Percentiles rank a stretch among this genome's conserved stretches.
These are phyloP conservation scores for Drosophila punjabiensis DNA, from an alignment of 1,140 invertebrate species.

Conservation along the genomic window DNA sequence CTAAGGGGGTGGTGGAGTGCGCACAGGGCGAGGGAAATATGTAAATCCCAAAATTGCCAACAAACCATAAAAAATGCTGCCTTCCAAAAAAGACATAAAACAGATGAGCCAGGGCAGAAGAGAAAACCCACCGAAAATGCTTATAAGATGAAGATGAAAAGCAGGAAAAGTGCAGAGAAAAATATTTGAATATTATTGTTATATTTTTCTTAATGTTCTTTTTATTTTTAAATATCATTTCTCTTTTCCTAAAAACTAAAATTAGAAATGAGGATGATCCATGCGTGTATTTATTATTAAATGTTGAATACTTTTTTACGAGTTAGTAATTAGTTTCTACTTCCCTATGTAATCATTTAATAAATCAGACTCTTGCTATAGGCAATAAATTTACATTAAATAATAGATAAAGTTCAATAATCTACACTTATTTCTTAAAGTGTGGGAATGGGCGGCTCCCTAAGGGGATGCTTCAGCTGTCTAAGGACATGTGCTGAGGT, in stretches of 20 bases:
- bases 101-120: slow-evolving; percentile 45
- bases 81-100: slow-evolving; percentile 64
- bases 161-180: slow-evolving; percentile 11
- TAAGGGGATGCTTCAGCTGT: slow-evolving; percentile 37
- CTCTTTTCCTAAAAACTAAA: too few species aligned
- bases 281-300: background rate
- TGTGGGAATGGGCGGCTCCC: slow-evolving; percentile 3
- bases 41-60: slow-evolving; percentile 68
- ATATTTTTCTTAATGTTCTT: background rate
- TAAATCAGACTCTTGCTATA: background rate
- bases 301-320: too few species aligned
- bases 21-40: slow-evolving; percentile 37
- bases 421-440: background rate
- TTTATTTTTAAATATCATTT: too few species aligned
- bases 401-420: background rate
- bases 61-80: slow-evolving; percentile 61
- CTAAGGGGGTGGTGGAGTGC: background rate
- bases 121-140: slow-evolving; percentile 36
- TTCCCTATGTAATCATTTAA: background rate
- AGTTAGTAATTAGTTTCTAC: background rate
- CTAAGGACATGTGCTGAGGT: slow-evolving; percentile 53
- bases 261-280: too few species aligned
- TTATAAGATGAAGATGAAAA: slow-evolving; percentile 54
- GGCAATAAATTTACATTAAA: background rate
- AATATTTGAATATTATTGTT: background rate